Evolutionary conservation across 2,888 invertebrate genomes (phyloP).

Genomic region (Epicampocera succincta): DNA sequence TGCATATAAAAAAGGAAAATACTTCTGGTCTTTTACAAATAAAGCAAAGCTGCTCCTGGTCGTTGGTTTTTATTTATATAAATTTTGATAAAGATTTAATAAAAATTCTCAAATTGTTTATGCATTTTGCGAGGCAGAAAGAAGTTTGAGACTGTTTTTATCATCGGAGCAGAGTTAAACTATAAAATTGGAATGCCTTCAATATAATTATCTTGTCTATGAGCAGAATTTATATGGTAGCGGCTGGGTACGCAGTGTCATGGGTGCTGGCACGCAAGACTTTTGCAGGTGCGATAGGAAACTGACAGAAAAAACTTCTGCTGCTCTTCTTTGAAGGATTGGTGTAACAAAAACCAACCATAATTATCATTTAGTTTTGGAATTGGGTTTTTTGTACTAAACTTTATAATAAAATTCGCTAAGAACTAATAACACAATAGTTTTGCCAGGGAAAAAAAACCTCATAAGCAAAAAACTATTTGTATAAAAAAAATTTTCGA

Average conservation of each 20-base stretch:
- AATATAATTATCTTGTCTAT: slow-evolving; percentile 56
- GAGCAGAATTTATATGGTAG: slow-evolving; percentile 30
- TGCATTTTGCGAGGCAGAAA: not conserved
- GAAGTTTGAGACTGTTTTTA: not conserved
- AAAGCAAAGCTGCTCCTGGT: slow-evolving; percentile 9
- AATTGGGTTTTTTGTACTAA: too few species aligned
- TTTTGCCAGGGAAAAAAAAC: too few species aligned
- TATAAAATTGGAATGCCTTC: slow-evolving; percentile 55
- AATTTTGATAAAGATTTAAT: slow-evolving; percentile 48
- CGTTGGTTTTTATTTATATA: slow-evolving; percentile 41
- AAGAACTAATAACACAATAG: too few species aligned
- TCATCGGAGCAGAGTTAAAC: not conserved
- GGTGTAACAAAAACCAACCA: too few species aligned
- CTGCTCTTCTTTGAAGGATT: not conserved
- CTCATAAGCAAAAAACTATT: too few species aligned
- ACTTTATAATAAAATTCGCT: too few species aligned
- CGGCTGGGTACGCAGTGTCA: slow-evolving; percentile 7
- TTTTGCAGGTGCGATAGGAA: slow-evolving; percentile 32
- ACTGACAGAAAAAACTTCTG: not conserved
- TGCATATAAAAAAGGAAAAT: slow-evolving; percentile 43
- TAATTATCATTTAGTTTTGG: not conserved
- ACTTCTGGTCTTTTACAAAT: slow-evolving; percentile 9
- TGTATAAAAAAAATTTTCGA: too few species aligned
- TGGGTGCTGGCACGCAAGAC: not conserved
- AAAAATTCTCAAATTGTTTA: slow-evolving; percentile 23